phyloP scores from a whole-genome alignment of 2,797 vertebrate species.

The Gallinago stenura region DNA sequence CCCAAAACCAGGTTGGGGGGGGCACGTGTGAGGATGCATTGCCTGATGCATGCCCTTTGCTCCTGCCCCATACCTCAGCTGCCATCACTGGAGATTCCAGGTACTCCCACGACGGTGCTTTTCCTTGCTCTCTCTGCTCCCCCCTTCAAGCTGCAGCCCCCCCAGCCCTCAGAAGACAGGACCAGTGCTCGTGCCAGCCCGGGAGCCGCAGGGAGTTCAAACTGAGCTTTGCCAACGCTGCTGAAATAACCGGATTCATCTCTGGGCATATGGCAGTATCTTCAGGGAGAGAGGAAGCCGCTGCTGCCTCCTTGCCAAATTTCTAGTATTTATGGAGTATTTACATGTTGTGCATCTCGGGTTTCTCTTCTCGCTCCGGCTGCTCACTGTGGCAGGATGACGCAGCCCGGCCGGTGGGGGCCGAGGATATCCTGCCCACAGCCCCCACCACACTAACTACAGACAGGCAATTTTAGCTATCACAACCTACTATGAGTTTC shows the following conservation, averaged over 20 bases:
- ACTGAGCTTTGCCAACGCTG: not conserved
- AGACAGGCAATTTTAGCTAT: not conserved
- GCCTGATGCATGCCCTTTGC: not conserved
- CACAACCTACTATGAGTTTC: not conserved
- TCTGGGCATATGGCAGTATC: conserved; percentile 42
- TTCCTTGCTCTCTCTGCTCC: not conserved
- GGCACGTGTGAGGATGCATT: accelerated
- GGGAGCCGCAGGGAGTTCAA: not conserved
- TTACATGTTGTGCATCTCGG: conserved; percentile 42
- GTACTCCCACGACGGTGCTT: accelerated
- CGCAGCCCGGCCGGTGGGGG: not conserved
- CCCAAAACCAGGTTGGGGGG: not conserved
- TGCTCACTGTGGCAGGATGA: conserved; percentile 5
- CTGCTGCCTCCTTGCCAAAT: conserved; percentile 58
- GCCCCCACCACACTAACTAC: not conserved
- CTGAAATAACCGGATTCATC: conserved; percentile 42
- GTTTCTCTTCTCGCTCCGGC: not conserved
- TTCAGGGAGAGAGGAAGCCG: conserved; percentile 63
- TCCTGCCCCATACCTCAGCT: not conserved
- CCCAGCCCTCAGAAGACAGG: accelerated
- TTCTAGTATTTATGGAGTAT: conserved; percentile 54
- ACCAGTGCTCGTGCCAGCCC: not conserved
- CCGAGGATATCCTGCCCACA: conserved; percentile 5
- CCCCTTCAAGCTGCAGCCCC: not conserved
- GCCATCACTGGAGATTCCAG: not conserved